Conservation (phyloP, 2,888 invertebrate species). For the Polylopha cassiicola region DNA sequence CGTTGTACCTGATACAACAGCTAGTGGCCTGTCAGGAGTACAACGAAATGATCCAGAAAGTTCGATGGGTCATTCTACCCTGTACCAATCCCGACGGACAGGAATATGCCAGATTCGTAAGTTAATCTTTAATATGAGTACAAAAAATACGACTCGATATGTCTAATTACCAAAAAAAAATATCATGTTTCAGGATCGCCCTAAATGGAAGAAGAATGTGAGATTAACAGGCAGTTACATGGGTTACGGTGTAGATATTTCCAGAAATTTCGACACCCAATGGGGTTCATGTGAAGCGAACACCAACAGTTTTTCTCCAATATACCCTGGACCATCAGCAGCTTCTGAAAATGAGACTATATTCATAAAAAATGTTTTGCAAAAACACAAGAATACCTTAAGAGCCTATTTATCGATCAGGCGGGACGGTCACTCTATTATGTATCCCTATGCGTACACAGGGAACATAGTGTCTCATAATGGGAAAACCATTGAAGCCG, state of each 20-base stretch:
- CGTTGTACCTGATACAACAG: slow-evolving; percentile 53
- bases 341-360: slow-evolving; percentile 81
- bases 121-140: too few relatives aligned
- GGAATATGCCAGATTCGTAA: slow-evolving; percentile 54
- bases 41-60: slow-evolving; percentile 40
- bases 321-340: slow-evolving; percentile 75
- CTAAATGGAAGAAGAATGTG: slow-evolving; percentile 54
- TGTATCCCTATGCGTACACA: slow-evolving; percentile 80
- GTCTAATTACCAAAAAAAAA: background rate
- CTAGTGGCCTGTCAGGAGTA: slow-evolving; percentile 56
- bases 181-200: slow-evolving; percentile 27
- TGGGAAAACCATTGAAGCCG: slow-evolving; percentile 32
- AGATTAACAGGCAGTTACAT: slow-evolving; percentile 31
- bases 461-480: slow-evolving; percentile 24
- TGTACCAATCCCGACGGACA: slow-evolving; percentile 60
- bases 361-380: slow-evolving; percentile 75
- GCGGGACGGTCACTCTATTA: slow-evolving; percentile 80
- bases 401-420: slow-evolving; percentile 84
- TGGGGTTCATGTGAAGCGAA: slow-evolving; percentile 43
- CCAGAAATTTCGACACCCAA: slow-evolving; percentile 54
- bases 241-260: slow-evolving; percentile 55
- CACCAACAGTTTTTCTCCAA: slow-evolving; percentile 38
- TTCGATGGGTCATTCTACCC: slow-evolving; percentile 58
- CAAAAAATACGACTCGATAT: background rate
- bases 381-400: slow-evolving; percentile 59